Conservation (phyloP, 2,888 invertebrate species). For the Chouioia cunea region DNA sequence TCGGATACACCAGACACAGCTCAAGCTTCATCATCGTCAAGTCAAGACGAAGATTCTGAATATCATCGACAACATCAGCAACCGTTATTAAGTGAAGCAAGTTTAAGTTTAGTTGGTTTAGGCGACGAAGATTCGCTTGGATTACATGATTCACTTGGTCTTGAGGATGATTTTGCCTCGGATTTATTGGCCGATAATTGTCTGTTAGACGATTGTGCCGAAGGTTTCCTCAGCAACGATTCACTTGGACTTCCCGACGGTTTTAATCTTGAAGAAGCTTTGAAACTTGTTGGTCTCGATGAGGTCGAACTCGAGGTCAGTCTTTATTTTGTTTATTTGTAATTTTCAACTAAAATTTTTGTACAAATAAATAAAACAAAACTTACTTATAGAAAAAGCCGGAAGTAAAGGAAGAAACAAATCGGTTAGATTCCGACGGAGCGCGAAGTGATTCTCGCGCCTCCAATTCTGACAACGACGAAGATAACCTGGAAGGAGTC, state of each 20-base stretch:
- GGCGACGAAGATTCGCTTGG: constrained; percentile 63
- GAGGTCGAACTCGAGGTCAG: constrained; percentile 71
- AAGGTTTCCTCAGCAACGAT: constrained; percentile 63
- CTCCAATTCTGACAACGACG: constrained; percentile 60
- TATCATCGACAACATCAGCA: constrained; percentile 30
- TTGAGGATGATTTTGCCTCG: constrained; percentile 65
- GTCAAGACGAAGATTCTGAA: background rate
- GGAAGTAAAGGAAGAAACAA: constrained; percentile 56
- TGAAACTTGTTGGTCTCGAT: constrained; percentile 81
- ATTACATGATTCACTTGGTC: constrained; percentile 60
- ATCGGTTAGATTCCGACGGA: constrained; percentile 54
- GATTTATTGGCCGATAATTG: constrained; percentile 61
- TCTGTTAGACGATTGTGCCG: constrained; percentile 57
- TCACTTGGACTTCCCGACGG: constrained; percentile 73
- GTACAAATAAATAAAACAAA: background rate
- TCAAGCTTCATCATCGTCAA: constrained; percentile 4
- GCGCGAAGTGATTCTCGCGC: constrained; percentile 55
- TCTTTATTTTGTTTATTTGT: constrained; percentile 6
- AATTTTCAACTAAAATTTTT: too few species aligned
- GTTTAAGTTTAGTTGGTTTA: constrained; percentile 58
- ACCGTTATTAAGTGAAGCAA: constrained; percentile 56
- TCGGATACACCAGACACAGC: constrained; percentile 47
- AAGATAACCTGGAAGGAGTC: constrained; percentile 61
- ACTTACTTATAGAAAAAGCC: constrained; percentile 49
- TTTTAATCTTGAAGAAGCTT: constrained; percentile 80